Conservation (phyloP, 2,797 vertebrate species). For the Geotrypetes seraphini region DNA sequence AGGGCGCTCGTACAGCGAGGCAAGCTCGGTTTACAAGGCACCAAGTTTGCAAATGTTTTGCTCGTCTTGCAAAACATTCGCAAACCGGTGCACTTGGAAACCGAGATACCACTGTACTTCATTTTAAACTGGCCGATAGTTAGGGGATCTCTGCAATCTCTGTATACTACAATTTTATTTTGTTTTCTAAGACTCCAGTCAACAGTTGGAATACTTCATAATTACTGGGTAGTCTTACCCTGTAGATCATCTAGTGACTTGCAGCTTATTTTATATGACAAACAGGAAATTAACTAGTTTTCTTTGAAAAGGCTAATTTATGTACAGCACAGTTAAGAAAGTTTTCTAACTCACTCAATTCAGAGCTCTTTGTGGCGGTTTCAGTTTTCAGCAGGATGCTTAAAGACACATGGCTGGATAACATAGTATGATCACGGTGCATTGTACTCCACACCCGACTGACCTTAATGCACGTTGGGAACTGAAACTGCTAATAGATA, state of each 20-base stretch:
- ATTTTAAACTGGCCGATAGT: too few relatives aligned
- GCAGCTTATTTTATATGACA: neutral
- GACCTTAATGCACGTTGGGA: slow-evolving; percentile 10
- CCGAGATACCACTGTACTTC: too few relatives aligned
- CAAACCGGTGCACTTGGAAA: too few relatives aligned
- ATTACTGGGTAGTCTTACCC: too few relatives aligned
- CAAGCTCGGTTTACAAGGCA: too few relatives aligned
- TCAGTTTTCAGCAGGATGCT: neutral
- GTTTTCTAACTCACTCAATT: too few relatives aligned
- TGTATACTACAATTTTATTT: too few relatives aligned
- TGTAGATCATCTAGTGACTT: neutral
- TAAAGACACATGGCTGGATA: neutral
- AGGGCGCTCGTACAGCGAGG: too few relatives aligned
- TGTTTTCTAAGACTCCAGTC: too few relatives aligned
- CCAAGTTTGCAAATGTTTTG: too few relatives aligned
- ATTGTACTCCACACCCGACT: neutral
- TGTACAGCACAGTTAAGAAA: neutral
- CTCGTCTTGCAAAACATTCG: too few relatives aligned
- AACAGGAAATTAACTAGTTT: neutral
- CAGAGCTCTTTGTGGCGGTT: neutral
- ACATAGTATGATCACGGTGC: neutral
- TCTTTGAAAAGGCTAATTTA: slow-evolving; percentile 5
- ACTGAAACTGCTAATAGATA: slow-evolving; percentile 16
- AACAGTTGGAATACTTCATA: neutral
- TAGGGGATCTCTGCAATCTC: too few relatives aligned